These are phyloP conservation scores for Drosophila nannoptera DNA, from an alignment of 1,140 invertebrate genomes.

Conservation along the genomic window DNA sequence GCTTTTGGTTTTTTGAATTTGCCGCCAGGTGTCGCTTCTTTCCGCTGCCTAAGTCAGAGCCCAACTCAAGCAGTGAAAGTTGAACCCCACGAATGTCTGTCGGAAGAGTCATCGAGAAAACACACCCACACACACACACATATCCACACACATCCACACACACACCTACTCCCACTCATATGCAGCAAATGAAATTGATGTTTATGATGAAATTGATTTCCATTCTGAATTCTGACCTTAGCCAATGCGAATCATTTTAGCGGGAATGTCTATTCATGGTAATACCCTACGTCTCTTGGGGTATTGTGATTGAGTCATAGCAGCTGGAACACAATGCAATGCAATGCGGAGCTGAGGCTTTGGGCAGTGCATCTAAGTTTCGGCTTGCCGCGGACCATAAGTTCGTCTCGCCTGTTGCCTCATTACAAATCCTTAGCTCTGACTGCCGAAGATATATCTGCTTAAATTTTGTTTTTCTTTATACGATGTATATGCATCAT, in stretches of 20 bases:
- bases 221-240: slow-evolving; percentile 13
- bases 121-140: slow-evolving; percentile 3
- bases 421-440: too few species aligned
- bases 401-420: too few species aligned
- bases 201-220: slow-evolving; percentile 23
- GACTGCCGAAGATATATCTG: too few species aligned
- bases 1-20: not conserved
- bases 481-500: slow-evolving; percentile 3
- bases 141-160: not conserved
- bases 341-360: too few species aligned
- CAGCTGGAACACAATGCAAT: too few species aligned
- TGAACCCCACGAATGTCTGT: slow-evolving; percentile 13
- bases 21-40: not conserved
- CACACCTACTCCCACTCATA: too few species aligned
- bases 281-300: not conserved
- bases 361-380: too few species aligned
- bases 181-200: not conserved
- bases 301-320: not conserved
- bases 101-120: slow-evolving; percentile 19
- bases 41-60: not conserved
- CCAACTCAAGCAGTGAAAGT: slow-evolving; percentile 24
- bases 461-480: too few species aligned
- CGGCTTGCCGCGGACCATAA: too few species aligned
- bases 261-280: not conserved
- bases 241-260: slow-evolving; percentile 11